Conservation (phyloP, 2,888 invertebrate species). For the Masnerella sp. region DNA sequence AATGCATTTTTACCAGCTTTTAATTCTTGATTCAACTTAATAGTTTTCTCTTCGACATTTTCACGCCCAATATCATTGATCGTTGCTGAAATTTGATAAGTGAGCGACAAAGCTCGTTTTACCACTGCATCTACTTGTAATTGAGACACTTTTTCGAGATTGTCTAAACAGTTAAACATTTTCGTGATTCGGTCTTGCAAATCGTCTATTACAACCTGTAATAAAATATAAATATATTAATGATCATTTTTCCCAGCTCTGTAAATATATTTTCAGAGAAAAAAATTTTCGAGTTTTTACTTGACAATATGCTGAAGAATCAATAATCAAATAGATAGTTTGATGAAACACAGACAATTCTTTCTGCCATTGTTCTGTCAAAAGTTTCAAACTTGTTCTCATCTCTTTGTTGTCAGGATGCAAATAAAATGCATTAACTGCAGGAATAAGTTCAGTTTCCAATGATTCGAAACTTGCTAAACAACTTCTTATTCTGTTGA, state of each 20-base stretch:
- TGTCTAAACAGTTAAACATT: conserved; percentile 72
- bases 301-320: conserved; percentile 84
- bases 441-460: conserved; percentile 83
- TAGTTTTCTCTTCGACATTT: conserved; percentile 71
- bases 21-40: conserved; percentile 73
- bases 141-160: conserved; percentile 69
- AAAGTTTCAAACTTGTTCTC: conserved; percentile 78
- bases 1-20: too few species aligned
- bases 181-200: conserved; percentile 69
- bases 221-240: too few species aligned
- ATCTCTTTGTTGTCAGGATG: conserved; percentile 79
- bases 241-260: too few species aligned
- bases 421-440: conserved; percentile 78
- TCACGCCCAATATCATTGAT: conserved; percentile 73
- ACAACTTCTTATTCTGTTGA: conserved; percentile 81
- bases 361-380: conserved; percentile 81
- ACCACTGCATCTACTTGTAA: conserved; percentile 70
- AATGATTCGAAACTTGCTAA: conserved; percentile 84
- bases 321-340: conserved; percentile 83
- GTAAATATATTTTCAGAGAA: too few species aligned
- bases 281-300: too few species aligned
- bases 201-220: conserved; percentile 73
- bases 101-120: conserved; percentile 71
- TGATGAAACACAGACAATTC: conserved; percentile 81
- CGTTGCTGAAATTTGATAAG: conserved; percentile 71